Base-by-base conservation (phyloP, 2,888 invertebrate genomes). In the Chrysolina haemoptera region DNA sequence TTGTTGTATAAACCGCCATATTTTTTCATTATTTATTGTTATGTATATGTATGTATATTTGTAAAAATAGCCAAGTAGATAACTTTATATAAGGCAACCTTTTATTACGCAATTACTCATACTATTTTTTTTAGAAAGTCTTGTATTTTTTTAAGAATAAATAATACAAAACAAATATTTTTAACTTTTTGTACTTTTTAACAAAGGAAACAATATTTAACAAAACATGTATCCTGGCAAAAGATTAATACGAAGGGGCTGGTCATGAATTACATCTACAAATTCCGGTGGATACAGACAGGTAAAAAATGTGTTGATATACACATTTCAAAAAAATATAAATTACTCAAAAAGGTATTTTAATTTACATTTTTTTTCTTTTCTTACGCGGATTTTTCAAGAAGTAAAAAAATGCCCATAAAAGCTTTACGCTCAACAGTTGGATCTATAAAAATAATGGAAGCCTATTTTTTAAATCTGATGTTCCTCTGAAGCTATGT, bases 141-240 rank as follows among this genome's bases (percentile, higher is more conserved):
- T 12, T 66, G 70, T 75, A 64, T 74, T 74, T 66, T 74, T 70
- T 12, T 63, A 69, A 12, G 55, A 70, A 55, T 59, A 76, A 71
- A 66, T 71, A 67, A 79, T 77, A 72, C 77, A 74, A 81, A 80
- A 82, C 79, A 80, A 76, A 75, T 82, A 79, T 82, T 83, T 84
- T 83, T 79, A 85, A 84, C 83, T 74, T 85, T 82, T 85, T 85
- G 85, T 84, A 84, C 83, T 84, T 82, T 81, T 84, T 82, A 86
- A 85, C 85, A 86, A 84, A 82, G 81, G 80, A 84, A 85, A 85
- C 83, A 83, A 83, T 82, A 84, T 84, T 84, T 84, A 86, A 85
- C 50, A 85, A 83, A 80, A 81, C 83, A 80, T 80, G 79, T 76
- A 80, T 75, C 77, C 77, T 82, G 78, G 78, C 80, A 80, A 79